Evolutionary conservation across 2,797 vertebrate species (phyloP), one percentile per base, ranked within the genome.

Genomic region (Florisuga fusca): DNA sequence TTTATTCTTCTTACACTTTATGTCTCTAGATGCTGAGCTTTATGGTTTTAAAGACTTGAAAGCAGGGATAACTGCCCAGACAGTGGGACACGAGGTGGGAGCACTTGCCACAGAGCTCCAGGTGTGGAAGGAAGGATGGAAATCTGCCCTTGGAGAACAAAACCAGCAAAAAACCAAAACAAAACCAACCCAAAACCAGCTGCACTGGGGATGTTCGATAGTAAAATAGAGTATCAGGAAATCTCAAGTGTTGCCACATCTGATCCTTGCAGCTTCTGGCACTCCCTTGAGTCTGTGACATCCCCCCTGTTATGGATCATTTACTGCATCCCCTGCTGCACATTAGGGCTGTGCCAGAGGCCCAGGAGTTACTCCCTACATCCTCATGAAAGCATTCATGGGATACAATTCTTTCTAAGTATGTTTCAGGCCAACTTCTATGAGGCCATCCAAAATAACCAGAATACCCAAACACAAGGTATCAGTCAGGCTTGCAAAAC

Each of bases 321-420:
- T 6, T 20, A 19, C n/a, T 21, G 46, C 46, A 61, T 6, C n/a
- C 3, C 0, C 50, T n/a, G 27, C 71, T 64, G 41, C 58, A 43
- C 1, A 1, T 5, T 27, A 57, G 76, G 13, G 2, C 26, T 16
- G 27, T 20, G 53, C 0, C 0, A 29, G n/a, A 46, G 34, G 12
- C 61, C n/a, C 29, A 22, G 51, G 43, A 80, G 22, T 53, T 59
- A 14, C 61, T 64, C 48, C 59, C 66, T n/a, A 2, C 1, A 1
- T 38, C 34, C 27, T 59, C 84, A 8, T 34, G 71, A 38, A 64
- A 75, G 41, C 41, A 41, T 53, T 59, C 25, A 61, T 2, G 75
- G 29, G 29, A 34, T n/a, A 26, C 7, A 48, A 2, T 5, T 74
- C 3, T 80, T 92, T 69, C 66, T 58, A 63, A 66, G 22, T 29